phyloP scores from a whole-genome alignment of 1,140 invertebrate species.

The Choristoneura fumiferana region DNA sequence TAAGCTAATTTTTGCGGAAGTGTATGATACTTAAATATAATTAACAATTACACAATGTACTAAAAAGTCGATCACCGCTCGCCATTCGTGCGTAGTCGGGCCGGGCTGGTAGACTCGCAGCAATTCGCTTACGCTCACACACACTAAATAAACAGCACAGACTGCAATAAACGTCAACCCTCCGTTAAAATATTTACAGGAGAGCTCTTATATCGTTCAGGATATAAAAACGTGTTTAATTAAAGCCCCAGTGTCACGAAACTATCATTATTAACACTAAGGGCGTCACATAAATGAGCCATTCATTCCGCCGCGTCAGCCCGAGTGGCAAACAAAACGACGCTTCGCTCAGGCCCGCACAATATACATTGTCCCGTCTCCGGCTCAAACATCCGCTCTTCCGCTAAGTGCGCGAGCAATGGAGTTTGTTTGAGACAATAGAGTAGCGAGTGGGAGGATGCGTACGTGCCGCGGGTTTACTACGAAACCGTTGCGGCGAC shows the following conservation, averaged over 20 bases:
- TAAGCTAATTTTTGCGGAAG: too few species aligned
- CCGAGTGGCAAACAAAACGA: conserved; percentile 11
- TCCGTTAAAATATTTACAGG: not conserved
- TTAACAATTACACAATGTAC: too few species aligned
- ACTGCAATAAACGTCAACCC: too few species aligned
- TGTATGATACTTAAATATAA: too few species aligned
- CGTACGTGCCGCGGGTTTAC: conserved; percentile 28
- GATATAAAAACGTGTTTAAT: conserved; percentile 32
- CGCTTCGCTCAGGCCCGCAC: not conserved
- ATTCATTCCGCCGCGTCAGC: conserved; percentile 23
- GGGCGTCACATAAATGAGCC: conserved; percentile 36
- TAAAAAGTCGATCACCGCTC: too few species aligned
- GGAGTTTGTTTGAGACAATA: conserved; percentile 42
- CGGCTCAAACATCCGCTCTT: conserved; percentile 12
- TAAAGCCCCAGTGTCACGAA: conserved; percentile 19
- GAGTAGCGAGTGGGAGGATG: conserved; percentile 21
- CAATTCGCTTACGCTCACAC: too few species aligned
- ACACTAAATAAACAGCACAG: too few species aligned
- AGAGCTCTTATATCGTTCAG: not conserved
- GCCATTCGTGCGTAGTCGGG: too few species aligned
- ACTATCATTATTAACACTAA: conserved; percentile 39
- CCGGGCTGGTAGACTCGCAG: too few species aligned
- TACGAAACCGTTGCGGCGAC: not conserved
- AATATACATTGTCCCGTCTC: conserved; percentile 31
- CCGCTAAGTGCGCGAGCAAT: conserved; percentile 34